Evolutionary conservation across 2,797 vertebrate species (phyloP).

Genomic region (Otus scops): DNA sequence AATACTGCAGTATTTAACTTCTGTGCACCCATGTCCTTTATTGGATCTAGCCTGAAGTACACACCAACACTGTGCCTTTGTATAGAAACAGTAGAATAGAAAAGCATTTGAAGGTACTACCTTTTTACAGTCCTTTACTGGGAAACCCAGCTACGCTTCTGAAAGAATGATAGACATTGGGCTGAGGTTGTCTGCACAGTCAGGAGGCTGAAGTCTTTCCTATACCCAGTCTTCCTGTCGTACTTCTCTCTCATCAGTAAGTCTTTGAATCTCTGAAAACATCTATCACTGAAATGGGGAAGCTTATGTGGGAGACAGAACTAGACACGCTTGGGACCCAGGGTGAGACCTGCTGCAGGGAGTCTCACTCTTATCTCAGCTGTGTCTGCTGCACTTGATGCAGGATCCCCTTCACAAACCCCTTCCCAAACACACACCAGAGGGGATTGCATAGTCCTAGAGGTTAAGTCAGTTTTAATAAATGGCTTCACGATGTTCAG

Average conservation of each 20-base stretch:
- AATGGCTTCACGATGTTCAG: not conserved
- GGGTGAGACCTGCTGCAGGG: not conserved
- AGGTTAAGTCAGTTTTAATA: not conserved
- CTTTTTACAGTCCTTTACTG: not conserved
- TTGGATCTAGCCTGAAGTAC: not conserved
- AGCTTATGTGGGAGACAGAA: not conserved
- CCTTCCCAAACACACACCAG: not conserved
- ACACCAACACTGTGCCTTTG: not conserved
- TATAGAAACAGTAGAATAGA: not conserved
- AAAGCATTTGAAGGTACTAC: constrained; percentile 37
- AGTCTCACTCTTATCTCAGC: not conserved
- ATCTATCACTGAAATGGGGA: not conserved
- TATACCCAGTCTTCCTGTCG: not conserved
- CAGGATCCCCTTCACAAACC: not conserved
- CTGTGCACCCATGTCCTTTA: not conserved
- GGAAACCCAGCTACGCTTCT: not conserved
- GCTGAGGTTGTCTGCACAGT: constrained; percentile 18
- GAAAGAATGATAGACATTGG: not conserved
- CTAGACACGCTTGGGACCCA: not conserved
- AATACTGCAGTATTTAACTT: constrained; percentile 15
- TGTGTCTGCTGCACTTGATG: not conserved
- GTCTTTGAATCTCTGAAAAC: not conserved
- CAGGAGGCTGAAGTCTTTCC: constrained; percentile 1
- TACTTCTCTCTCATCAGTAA: not conserved
- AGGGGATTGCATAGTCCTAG: not conserved